Base-by-base conservation (phyloP, 2,888 invertebrate species). In the Hydropsyche betteni region DNA sequence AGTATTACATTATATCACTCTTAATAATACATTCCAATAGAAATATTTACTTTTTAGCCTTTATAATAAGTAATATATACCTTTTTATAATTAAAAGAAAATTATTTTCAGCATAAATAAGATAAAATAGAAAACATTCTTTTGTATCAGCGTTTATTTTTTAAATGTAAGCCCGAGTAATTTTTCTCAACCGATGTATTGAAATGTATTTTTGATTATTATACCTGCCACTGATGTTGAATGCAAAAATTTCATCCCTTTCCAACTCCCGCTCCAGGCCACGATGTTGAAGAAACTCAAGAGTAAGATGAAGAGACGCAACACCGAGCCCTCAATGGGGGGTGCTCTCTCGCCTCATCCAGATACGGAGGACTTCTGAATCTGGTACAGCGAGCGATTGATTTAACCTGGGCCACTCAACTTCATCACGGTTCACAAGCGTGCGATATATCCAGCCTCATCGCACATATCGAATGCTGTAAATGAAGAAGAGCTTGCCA, bases 251-350 rank as follows among this genome's bases (percentile, higher is more conserved):
- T 74, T 74, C 69, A 52, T 74, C 74, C 76, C 77, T 55, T 73
- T 81, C 80, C 81, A 80, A 82, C 81, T 87, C 86, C 85, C 85
- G 87, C 89, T 88, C 88, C 90, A 98, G 98, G 98, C 99, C 86
- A 98, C 98, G 88, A 99, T 99, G 99, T 91, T 99, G 90, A 98
- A 98, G 93, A 98, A 99, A 91, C 94, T 93, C 87, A 94, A 94
- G 89, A 91, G 92, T 84, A 98, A 98, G 91, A 97, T 97, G 92
- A 97, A 97, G 88, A 91, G 98, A 82, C 93, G 97, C 85, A 96
- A 97, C 89, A 96, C 96, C 82, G 95, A 96, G 89, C 93, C 94
- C 81, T 90, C 91, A 82, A 92, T 93, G 92, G 85, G 87, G 81
- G 85, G 86, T 79, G 79, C 80, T 79, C 81, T 79, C 76, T 82